These are phyloP conservation scores for Phocoena phocoena DNA, from an alignment of 2,113 vertebrate species.

Conservation along the genomic window DNA sequence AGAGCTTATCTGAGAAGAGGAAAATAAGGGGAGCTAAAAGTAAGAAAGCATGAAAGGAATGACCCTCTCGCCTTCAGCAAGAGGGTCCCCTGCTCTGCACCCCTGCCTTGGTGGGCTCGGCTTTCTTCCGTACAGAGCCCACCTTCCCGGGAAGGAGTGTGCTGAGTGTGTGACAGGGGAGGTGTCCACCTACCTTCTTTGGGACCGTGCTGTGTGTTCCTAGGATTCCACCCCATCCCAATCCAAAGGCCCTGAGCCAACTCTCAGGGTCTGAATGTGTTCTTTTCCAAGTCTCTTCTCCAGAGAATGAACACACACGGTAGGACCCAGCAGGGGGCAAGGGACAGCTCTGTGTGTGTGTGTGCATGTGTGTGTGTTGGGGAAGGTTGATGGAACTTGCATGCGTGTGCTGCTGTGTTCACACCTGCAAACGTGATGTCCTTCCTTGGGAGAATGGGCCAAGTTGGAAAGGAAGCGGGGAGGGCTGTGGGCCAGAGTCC, in stretches of 20 bases:
- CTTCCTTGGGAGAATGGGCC: neutral
- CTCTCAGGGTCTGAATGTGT: too few relatives aligned
- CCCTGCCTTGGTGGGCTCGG: neutral
- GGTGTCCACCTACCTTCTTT: neutral
- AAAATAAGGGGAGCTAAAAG: neutral
- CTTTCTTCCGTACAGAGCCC: neutral
- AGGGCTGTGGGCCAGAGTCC: neutral
- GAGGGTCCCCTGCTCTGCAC: neutral
- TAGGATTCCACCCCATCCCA: neutral
- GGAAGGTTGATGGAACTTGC: neutral
- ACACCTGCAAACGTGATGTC: neutral
- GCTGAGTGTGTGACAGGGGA: rapidly evolving
- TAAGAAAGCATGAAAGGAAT: neutral
- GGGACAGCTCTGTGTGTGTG: neutral
- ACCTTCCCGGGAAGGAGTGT: neutral
- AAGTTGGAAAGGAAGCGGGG: neutral
- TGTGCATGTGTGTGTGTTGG: neutral
- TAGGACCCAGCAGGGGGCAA: neutral
- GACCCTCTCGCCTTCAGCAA: neutral
- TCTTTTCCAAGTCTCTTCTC: neutral
- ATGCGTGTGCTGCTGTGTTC: neutral
- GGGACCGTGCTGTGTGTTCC: neutral
- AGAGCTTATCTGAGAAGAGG: neutral
- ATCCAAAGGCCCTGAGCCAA: neutral
- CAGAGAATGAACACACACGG: neutral